Percentiles rank a stretch among this genome's conserved stretches.
Evolutionary conservation across 23 tunicate genomes (phyloP).

Genomic region (Clavelina lepadiformis): DNA sequence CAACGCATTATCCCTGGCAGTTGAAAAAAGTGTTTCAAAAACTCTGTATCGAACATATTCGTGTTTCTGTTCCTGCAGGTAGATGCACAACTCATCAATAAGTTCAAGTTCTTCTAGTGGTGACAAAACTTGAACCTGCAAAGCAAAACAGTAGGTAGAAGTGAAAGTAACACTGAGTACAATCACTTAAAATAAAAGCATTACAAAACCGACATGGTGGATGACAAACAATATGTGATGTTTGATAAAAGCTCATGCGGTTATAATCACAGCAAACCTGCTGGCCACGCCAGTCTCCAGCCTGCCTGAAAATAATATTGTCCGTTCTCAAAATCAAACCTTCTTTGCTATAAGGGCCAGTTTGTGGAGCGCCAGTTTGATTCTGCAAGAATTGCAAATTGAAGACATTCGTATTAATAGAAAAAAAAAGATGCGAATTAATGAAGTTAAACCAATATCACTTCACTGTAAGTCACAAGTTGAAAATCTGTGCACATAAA

Average conservation of each 20-base stretch:
- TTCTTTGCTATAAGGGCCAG: conserved; percentile 33
- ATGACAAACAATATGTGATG: not conserved
- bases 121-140: conserved; percentile 14
- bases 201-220: not conserved
- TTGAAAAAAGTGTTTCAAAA: conserved; percentile 75
- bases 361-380: conserved; percentile 25
- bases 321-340: conserved; percentile 27
- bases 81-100: conserved; percentile 60
- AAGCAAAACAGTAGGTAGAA: not conserved
- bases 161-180: not conserved
- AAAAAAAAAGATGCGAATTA: no score
- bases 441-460: not conserved
- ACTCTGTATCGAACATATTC: conserved; percentile 87
- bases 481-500: not conserved
- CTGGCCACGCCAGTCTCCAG: conserved; percentile 34
- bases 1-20: conserved; percentile 47
- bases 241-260: conserved; percentile 12
- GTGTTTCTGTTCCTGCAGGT: conserved; percentile 65
- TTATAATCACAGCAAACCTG: no score
- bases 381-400: conserved; percentile 5
- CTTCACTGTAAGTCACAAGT: no score
- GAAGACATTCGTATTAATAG: not conserved
- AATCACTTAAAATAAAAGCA: not conserved
- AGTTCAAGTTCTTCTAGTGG: conserved; percentile 71
- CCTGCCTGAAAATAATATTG: conserved; percentile 33